Conservation (phyloP, 2,888 invertebrate species). For the Mythimna albipuncta region DNA sequence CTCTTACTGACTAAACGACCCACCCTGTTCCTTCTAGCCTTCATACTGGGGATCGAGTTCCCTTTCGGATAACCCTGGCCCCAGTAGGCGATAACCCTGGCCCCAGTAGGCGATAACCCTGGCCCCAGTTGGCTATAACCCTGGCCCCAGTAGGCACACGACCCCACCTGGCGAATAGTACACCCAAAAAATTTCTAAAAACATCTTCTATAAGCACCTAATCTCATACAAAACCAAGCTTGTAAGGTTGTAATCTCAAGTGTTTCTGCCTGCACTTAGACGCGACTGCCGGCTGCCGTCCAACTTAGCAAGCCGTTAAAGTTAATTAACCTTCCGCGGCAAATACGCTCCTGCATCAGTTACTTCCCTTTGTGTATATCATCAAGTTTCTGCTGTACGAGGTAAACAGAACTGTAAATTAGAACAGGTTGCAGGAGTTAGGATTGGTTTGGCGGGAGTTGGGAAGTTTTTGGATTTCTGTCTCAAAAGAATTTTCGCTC, state of each 20-base stretch:
- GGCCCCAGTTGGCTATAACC: no score
- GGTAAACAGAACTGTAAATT: constrained; percentile 52
- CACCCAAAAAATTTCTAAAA: neutral
- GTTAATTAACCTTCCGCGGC: constrained; percentile 57
- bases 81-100: no score
- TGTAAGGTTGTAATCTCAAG: constrained; percentile 20
- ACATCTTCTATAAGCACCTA: neutral
- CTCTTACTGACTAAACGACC: no score
- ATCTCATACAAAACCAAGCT: neutral
- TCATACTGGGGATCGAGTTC: no score
- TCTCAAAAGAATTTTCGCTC: neutral
- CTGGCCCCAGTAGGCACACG: no score
- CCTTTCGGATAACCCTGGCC: no score
- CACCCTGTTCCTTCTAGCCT: no score
- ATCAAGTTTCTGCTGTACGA: constrained; percentile 45
- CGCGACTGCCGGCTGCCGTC: constrained; percentile 23
- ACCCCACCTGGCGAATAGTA: no score
- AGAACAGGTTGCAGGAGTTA: constrained; percentile 20
- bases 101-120: no score
- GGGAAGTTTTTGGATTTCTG: neutral
- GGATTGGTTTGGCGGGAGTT: constrained; percentile 6
- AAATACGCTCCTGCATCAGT: constrained; percentile 56
- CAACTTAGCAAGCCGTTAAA: constrained; percentile 56
- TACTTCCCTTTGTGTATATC: constrained; percentile 56
- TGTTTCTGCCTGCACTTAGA: constrained; percentile 21